A percentile compares a stretch with the other conserved stretches of the same genome.
These are phyloP conservation scores for Enteromius radiatus DNA, from an alignment of 2,797 vertebrate genomes.

Conservation along the genomic window DNA sequence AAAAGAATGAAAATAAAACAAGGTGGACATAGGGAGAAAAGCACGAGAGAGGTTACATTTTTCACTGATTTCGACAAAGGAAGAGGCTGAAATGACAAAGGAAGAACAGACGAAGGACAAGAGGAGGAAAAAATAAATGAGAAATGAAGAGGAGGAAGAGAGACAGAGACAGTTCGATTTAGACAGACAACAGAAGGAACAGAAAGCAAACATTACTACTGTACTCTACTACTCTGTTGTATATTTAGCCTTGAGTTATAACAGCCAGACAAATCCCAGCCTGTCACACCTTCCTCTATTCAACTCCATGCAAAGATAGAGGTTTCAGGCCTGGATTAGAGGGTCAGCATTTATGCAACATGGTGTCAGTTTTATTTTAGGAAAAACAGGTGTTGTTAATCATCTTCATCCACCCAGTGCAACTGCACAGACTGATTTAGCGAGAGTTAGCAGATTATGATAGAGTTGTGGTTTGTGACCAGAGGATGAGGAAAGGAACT, in stretches of 20 bases:
- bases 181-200: constrained; percentile 30
- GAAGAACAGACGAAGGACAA: constrained; percentile 1
- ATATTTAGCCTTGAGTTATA: constrained; percentile 29
- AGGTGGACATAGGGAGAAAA: not conserved
- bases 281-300: constrained; percentile 30
- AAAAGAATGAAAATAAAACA: constrained; percentile 64
- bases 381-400: constrained; percentile 42
- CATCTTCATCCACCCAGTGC: constrained; percentile 24
- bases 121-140: constrained; percentile 31
- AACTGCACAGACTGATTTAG: constrained; percentile 22
- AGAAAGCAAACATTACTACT: constrained; percentile 31
- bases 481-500: not conserved
- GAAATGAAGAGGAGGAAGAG: constrained; percentile 8
- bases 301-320: constrained; percentile 29
- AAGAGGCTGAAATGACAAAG: constrained; percentile 51
- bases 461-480: constrained; percentile 11
- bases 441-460: constrained; percentile 29
- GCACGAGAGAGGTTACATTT: constrained; percentile 30
- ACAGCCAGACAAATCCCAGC: constrained; percentile 26
- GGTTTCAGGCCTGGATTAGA: constrained; percentile 33
- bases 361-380: constrained; percentile 40
- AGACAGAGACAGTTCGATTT: constrained; percentile 15
- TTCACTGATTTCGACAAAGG: constrained; percentile 61
- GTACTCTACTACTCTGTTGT: constrained; percentile 12
- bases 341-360: constrained; percentile 27